Evolutionary conservation across 1,140 invertebrate genomes (phyloP).

Genomic region (Coelopa frigida): DNA sequence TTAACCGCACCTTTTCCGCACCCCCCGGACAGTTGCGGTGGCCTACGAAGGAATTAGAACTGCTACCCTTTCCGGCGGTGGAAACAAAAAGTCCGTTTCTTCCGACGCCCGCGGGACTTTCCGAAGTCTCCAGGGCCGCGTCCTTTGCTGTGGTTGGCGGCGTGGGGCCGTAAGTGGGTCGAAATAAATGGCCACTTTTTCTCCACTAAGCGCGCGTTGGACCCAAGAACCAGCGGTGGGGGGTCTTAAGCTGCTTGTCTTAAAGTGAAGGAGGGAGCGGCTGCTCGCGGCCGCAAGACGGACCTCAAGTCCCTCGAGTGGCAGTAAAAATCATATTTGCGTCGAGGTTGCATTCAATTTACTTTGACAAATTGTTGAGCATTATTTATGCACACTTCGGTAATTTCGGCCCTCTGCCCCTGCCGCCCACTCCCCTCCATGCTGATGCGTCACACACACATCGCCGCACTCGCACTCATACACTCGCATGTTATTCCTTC

Average conservation of each 20-base stretch:
- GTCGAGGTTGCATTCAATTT: slow-evolving; percentile 11
- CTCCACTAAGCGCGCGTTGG: too few species aligned
- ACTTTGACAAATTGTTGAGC: slow-evolving; percentile 13
- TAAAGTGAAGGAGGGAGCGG: background rate
- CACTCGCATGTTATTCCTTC: background rate
- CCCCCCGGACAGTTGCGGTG: too few species aligned
- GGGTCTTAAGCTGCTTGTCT: background rate
- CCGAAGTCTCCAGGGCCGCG: background rate
- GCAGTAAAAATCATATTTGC: slow-evolving; percentile 14
- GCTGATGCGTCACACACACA: background rate
- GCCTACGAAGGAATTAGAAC: too few species aligned
- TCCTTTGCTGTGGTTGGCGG: slow-evolving; percentile 5
- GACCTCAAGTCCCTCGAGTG: slow-evolving; percentile 9
- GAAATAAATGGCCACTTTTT: too few species aligned
- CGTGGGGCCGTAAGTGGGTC: too few species aligned
- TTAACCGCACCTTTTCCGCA: too few species aligned
- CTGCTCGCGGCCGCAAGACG: slow-evolving; percentile 1
- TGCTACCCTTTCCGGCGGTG: too few species aligned
- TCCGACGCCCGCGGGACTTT: too few species aligned
- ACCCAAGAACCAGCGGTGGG: too few species aligned
- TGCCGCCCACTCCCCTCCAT: background rate
- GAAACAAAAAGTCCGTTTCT: too few species aligned
- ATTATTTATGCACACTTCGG: slow-evolving; percentile 15
- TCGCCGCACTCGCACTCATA: background rate
- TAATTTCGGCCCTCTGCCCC: background rate